Percentiles rank a stretch among this genome's conserved stretches.
Evolutionary conservation across 2,113 vertebrate genomes (phyloP).

Genomic region (Myiozetetes cayanensis): DNA sequence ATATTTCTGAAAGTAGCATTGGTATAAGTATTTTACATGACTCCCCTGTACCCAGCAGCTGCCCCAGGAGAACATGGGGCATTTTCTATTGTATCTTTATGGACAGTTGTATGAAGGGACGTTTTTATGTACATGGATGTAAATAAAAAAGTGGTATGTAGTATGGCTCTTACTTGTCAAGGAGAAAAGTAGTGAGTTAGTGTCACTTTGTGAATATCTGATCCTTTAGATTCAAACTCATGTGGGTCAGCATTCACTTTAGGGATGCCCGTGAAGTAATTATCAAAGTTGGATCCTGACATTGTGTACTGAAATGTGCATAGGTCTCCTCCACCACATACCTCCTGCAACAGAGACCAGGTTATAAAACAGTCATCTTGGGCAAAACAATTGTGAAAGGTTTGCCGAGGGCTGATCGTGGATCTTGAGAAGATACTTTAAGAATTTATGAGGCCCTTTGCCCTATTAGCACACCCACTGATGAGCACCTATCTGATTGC

Average conservation of each 20-base stretch:
- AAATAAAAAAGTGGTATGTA: neutral
- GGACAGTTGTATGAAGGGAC: neutral
- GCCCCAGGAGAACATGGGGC: neutral
- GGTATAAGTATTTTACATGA: neutral
- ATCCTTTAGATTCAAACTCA: neutral
- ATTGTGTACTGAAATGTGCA: neutral
- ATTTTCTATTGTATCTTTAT: neutral
- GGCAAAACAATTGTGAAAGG: neutral
- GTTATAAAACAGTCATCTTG: neutral
- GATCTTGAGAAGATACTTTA: neutral
- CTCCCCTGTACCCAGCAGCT: neutral
- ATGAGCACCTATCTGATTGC: neutral
- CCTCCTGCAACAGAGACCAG: neutral
- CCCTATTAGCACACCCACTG: neutral
- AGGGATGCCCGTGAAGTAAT: neutral
- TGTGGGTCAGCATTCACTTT: rapidly evolving
- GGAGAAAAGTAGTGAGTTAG: neutral
- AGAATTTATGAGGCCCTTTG: neutral
- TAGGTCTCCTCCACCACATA: neutral
- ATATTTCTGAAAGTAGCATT: neutral
- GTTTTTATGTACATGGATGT: neutral
- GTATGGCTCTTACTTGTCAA: neutral
- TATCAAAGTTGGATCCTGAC: neutral
- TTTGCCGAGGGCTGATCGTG: neutral
- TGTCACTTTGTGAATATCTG: neutral